Evolutionary conservation across 2,113 vertebrate species (phyloP).

Genomic region (Cavia aperea): DNA sequence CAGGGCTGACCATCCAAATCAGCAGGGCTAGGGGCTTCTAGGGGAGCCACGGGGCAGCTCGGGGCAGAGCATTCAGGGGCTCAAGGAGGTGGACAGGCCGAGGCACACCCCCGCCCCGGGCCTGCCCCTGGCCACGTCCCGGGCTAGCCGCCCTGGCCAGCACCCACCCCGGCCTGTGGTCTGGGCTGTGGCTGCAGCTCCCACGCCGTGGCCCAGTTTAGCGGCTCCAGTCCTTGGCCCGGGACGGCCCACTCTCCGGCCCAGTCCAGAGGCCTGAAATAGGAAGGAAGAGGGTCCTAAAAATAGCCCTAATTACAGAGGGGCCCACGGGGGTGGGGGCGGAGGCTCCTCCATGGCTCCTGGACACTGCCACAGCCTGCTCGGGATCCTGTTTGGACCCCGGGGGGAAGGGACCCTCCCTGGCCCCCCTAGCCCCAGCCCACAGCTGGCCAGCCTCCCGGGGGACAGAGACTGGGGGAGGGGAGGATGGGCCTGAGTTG

Average conservation of each 20-base stretch:
- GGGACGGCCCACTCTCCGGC: conserved; percentile 71
- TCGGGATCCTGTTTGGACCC: conserved; percentile 59
- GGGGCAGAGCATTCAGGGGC: not conserved
- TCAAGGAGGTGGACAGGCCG: not conserved
- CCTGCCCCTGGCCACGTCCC: conserved; percentile 59
- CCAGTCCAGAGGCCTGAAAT: conserved; percentile 77
- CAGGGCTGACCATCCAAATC: not conserved
- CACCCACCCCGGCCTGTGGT: conserved; percentile 64
- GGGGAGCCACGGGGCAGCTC: not conserved
- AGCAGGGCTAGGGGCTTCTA: not conserved
- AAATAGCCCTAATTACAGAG: conserved; percentile 82
- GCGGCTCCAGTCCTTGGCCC: conserved; percentile 69
- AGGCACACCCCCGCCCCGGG: conserved; percentile 12
- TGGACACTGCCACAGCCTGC: conserved; percentile 67
- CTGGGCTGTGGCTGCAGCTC: conserved; percentile 69
- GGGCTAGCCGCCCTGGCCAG: conserved; percentile 40
- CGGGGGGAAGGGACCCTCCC: conserved; percentile 56
- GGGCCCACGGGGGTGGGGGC: conserved; percentile 58
- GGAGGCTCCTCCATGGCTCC: conserved; percentile 65
- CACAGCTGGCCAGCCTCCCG: conserved; percentile 40
- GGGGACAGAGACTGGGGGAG: not conserved
- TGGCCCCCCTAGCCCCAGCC: conserved; percentile 49
- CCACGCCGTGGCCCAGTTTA: conserved; percentile 73
- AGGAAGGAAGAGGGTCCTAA: conserved; percentile 78
- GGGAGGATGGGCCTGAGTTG: not conserved